Base-by-base conservation (phyloP, 2,888 invertebrate species). In the Andrena bucephala region DNA sequence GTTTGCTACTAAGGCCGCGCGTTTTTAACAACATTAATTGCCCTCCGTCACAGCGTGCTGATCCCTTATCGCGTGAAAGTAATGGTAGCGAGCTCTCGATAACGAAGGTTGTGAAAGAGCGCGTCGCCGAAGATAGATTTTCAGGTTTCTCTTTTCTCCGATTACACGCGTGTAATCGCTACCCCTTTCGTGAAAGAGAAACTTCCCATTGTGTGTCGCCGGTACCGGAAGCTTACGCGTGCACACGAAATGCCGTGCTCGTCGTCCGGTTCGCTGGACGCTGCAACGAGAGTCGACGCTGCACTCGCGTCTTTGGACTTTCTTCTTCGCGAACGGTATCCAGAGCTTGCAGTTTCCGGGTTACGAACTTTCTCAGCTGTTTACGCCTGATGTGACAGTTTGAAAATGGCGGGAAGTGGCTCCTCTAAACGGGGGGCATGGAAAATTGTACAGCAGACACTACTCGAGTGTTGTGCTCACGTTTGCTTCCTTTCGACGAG, bases 51-150 rank as follows among this genome's bases (percentile, higher is more conserved):
- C 76, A 81, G 67, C 59, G 52, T 42, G 60, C 27, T 71, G 80
- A 68, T 62, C 68, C 81, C 62, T 75, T 83, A 72, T 77, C 83
- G 81, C 57, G 85, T 68, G 87, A 87, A 87, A 87, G 87, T 85
- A 65, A 81, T 85, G 83, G 76, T 82, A 76, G 57, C 77, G 42
- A 76, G 59, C 75, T 85, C 73, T 86, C 82, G 85, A 86, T 86
- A 84, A 79, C 48, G 73, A 69, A 82, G 60, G 52, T 77, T 31
- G 70, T 29, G 66, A 69, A 77, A 60, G 57, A 81, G 60, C 50
- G 54, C 27, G 48, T 33, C 50, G 52, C 52, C 77, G 57, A 54
- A 72, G 77, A 77, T 83, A 75, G 75, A 81, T 83, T 83, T 86
- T 80, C 75, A 76, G 54, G 50, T 86, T 83, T 86, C 72, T 69